Evolutionary conservation across 1,140 invertebrate species (phyloP).

Genomic region (Eupeodes corollae): DNA sequence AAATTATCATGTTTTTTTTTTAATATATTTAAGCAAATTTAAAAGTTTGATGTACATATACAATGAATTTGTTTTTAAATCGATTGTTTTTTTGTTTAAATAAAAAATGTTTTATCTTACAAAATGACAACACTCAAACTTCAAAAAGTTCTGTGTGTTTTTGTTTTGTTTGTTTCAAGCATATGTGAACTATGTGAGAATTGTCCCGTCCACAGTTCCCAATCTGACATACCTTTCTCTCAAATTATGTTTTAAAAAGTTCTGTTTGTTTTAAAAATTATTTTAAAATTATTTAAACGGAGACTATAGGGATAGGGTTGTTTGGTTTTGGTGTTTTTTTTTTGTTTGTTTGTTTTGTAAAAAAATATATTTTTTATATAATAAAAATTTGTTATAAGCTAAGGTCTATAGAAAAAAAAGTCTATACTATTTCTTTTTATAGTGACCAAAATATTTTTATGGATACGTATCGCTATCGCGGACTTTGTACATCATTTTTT

Average conservation of each 20-base stretch:
- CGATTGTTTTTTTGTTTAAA: not conserved
- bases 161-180: slow-evolving; percentile 8
- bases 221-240: slow-evolving; percentile 33
- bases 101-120: not conserved
- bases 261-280: not conserved
- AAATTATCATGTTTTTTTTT: not conserved
- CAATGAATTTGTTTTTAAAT: too few relatives aligned
- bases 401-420: too few relatives aligned
- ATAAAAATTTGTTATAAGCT: too few relatives aligned
- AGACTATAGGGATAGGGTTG: too few relatives aligned
- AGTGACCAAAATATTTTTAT: too few relatives aligned
- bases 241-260: not conserved
- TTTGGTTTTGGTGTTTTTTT: too few relatives aligned
- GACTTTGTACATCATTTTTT: slow-evolving; percentile 19
- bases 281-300: too few relatives aligned
- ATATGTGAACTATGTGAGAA: slow-evolving; percentile 41
- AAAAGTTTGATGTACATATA: not conserved
- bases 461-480: too few relatives aligned
- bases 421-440: too few relatives aligned
- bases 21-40: not conserved
- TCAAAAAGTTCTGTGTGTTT: not conserved
- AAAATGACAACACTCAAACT: not conserved
- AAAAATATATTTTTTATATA: too few relatives aligned
- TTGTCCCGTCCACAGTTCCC: slow-evolving; percentile 43
- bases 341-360: too few relatives aligned